phyloP scores from a whole-genome alignment of 64 coral and sea anemone genomes.

The Pocillopora verrucosa region DNA sequence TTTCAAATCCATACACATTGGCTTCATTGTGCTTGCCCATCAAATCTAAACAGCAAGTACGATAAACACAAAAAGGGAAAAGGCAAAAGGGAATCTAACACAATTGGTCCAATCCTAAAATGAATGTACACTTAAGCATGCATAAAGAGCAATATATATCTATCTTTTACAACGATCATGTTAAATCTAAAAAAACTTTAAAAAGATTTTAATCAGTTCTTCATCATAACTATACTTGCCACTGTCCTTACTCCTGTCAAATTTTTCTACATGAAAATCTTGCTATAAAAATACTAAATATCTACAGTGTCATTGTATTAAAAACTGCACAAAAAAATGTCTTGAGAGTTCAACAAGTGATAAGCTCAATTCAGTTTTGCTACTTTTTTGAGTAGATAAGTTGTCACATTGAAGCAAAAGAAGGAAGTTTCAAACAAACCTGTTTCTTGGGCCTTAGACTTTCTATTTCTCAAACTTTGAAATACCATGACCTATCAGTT shows the following conservation, averaged over 20 bases:
- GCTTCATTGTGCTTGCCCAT: no score
- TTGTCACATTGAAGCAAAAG: no score
- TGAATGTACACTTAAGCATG: slow-evolving; percentile 9
- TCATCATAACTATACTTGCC: background rate
- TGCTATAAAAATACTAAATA: background rate
- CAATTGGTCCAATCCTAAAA: slow-evolving; percentile 17
- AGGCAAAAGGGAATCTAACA: background rate
- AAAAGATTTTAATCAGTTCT: background rate
- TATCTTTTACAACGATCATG: slow-evolving; percentile 25
- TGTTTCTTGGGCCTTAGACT: no score
- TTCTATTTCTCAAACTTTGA: no score
- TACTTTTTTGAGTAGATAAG: no score
- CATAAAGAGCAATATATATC: background rate
- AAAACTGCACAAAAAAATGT: no score
- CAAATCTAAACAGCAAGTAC: background rate
- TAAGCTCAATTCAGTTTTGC: no score
- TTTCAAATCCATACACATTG: no score
- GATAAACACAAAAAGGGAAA: background rate
- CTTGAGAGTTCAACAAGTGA: no score
- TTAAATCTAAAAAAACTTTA: slow-evolving; percentile 30
- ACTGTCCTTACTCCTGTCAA: slow-evolving; percentile 35
- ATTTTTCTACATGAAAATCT: background rate
- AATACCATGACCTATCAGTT: no score
- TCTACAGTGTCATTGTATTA: background rate
- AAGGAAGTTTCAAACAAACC: no score